Evolutionary conservation across 2,113 vertebrate genomes (phyloP), one percentile per base, ranked within the genome.

Genomic region (Vulpes ferrilata): DNA sequence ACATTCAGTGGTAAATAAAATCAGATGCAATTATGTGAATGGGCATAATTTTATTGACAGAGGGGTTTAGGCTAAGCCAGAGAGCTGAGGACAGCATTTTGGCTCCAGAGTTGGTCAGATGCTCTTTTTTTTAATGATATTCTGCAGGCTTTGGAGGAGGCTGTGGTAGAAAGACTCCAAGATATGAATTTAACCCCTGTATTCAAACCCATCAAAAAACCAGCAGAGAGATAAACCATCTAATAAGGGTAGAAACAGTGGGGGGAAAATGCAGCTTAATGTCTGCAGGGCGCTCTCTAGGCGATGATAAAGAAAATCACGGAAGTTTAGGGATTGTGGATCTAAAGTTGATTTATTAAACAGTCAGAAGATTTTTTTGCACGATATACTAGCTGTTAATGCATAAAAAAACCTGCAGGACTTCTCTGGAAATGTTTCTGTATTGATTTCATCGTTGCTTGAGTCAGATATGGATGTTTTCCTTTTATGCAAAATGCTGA

Each of bases 401-500:
- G 90, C 97, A 96, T 98, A 95, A 97, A 97, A 59, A 98, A 98
- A 96, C 92, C 98, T 96, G 98, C 98, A 98, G 97, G 98, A 98
- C 95, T 93, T 97, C 96, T 92, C 88, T 97, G 97, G 64, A 97
- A 98, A 98, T 97, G 97, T 97, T 97, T 97, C 90, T 96, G 85
- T 97, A 98, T 98, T 94, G 98, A 98, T 98, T 98, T 97, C 95
- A 94, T 92, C 84, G 65, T 96, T 88, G 97, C 88, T 96, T 84
- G 96, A 97, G 97, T 98, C 97, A 98, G 95, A 96, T 98, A 98
- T 96, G 94, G 96, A 97, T 97, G 96, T 96, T 97, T 98, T 91
- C 71, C 81, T 97, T 96, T 97, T 97, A 98, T 98, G 98, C 97
- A 98, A 98, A 98, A 94, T 98, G 98, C 98, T 98, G 97, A 98